Base-by-base conservation (phyloP, 2,888 invertebrate genomes). In the Zygothrica quintamaculata region DNA sequence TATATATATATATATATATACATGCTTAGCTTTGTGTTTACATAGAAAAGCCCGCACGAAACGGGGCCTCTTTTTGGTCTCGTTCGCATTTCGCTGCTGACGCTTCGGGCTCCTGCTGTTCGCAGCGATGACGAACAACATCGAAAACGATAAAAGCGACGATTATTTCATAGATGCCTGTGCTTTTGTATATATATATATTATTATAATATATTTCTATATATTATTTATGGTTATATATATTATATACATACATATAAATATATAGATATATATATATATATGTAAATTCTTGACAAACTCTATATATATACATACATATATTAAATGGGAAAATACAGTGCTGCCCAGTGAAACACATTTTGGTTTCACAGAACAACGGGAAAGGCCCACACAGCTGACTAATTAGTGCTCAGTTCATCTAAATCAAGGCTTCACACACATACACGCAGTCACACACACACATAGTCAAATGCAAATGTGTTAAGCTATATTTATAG, bases 21-120 rank as follows among this genome's bases (percentile, higher is more conserved):
- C 46, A 69, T 66, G 74, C 47, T 80, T 76, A 66, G 77, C 55
- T 53, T 29, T 75, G 18, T 67, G 87, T 73, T 86, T 84, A 86
- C 70, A 79, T 76, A 86, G 77, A 81, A 86, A 76, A 84, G 77
- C 74, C 65, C 61, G 50, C 59, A 73, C 70, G 84, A 84, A 86
- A 69, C 79, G 79, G 79, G 79, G 79, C 79, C 79, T 77, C 48
- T 64, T 70, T 66, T 44, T 5, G 25, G 13, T 39, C 39, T 16
- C 51, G 48, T 52, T 77, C 59, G 66, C 59, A 44, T 65, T 39
- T 52, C 60, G 46, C 56, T 64, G 46, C 42, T 50, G 61, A 5
- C 36, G 33, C 60, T 50, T 77, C 77, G 77, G 58, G 47, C 15
- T n/a, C n/a, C n/a, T 25, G 43, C 43, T 40, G 46, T 15, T 58